phyloP scores from a whole-genome alignment of 2,113 vertebrate genomes.

The Acrocephalus arundinaceus region DNA sequence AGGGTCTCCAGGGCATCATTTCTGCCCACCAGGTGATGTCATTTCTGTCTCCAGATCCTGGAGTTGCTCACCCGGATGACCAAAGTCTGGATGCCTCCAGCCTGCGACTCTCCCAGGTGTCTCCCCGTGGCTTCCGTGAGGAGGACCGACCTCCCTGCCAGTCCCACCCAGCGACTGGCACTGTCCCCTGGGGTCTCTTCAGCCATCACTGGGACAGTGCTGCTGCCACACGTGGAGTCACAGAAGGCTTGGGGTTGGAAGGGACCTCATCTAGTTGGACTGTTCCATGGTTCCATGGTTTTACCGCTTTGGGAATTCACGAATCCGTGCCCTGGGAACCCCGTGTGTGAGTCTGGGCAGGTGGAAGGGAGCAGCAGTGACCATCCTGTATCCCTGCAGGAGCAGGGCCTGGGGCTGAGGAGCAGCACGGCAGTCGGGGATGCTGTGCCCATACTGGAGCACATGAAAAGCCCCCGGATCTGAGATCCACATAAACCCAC shows the following conservation, averaged over 20 bases:
- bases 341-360: fast-evolving
- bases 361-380: not conserved
- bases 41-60: not conserved
- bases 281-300: not conserved
- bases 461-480: not conserved
- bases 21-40: not conserved
- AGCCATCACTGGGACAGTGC: not conserved
- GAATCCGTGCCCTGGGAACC: fast-evolving
- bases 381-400: not conserved
- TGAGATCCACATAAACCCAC: not conserved
- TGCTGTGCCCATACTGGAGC: not conserved
- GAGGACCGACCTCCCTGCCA: not conserved
- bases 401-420: not conserved
- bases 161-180: fast-evolving
- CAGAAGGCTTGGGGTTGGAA: not conserved
- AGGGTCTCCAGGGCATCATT: not conserved
- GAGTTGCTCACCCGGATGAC: not conserved
- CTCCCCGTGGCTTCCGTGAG: fast-evolving
- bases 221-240: not conserved
- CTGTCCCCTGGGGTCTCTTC: not conserved
- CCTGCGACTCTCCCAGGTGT: not conserved
- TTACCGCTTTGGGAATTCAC: not conserved
- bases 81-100: not conserved
- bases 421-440: not conserved
- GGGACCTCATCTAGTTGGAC: too few species aligned